These are phyloP conservation scores for Epinephelus awoara DNA, from an alignment of 2,797 vertebrate genomes.

Conservation along the genomic window DNA sequence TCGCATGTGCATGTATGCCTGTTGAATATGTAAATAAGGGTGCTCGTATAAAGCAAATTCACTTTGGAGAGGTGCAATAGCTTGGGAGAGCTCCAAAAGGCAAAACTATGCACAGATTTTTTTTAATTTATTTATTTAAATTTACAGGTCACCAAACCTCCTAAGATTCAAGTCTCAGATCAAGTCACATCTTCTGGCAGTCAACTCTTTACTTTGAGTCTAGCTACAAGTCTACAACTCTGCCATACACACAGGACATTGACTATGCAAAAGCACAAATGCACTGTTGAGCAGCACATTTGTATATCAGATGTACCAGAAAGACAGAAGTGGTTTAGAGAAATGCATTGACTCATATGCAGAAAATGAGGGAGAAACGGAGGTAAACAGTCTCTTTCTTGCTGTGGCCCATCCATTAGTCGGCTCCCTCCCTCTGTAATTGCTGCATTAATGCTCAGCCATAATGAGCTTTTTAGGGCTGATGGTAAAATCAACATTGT, in stretches of 20 bases:
- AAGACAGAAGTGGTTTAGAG: not conserved
- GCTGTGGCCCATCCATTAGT: conserved; percentile 46
- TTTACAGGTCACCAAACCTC: no score
- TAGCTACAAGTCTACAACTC: not conserved
- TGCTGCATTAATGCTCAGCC: conserved; percentile 32
- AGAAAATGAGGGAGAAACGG: conserved; percentile 19
- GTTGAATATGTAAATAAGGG: no score
- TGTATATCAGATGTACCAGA: not conserved
- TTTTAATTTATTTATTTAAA: no score
- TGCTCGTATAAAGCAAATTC: no score
- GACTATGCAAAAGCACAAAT: not conserved
- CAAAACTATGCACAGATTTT: no score
- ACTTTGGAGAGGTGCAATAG: no score
- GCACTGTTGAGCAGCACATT: not conserved
- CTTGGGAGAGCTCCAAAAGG: no score
- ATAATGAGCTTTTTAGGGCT: conserved; percentile 39
- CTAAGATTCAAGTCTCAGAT: not conserved
- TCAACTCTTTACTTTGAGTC: no score
- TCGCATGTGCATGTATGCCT: no score
- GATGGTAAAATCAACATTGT: conserved; percentile 35
- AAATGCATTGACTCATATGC: conserved; percentile 15
- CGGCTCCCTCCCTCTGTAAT: conserved; percentile 24
- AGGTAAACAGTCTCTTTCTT: conserved; percentile 28
- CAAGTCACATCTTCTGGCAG: no score
- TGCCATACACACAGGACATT: not conserved